phyloP scores from a whole-genome alignment of 2,113 vertebrate genomes.

The Oenanthe oenanthe region DNA sequence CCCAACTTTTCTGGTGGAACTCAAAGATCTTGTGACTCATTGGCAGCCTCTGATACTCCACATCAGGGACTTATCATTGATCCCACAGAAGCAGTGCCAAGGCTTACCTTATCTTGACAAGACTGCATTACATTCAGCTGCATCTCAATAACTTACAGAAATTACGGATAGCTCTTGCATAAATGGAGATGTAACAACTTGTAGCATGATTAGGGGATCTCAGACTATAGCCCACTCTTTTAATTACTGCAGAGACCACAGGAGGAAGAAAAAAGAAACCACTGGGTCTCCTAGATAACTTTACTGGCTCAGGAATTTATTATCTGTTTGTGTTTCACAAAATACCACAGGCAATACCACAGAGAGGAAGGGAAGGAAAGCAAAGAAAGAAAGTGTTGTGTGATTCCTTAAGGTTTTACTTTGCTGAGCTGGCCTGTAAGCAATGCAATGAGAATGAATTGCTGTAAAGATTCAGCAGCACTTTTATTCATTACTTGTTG shows the following conservation, averaged over 20 bases:
- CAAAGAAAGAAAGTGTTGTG: neutral
- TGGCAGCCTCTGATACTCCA: conserved; percentile 3
- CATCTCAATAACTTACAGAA: conserved; percentile 14
- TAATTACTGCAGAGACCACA: neutral
- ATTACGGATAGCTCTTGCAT: neutral
- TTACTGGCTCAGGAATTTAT: neutral
- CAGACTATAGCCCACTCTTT: neutral
- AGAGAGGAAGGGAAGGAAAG: neutral
- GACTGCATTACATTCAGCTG: neutral
- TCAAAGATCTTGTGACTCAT: conserved; percentile 20
- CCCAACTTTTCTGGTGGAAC: conserved; percentile 1
- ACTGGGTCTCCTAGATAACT: neutral
- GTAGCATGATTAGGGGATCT: neutral
- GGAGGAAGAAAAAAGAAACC: neutral
- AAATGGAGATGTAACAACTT: conserved; percentile 5
- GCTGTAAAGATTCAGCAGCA: neutral
- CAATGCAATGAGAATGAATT: neutral
- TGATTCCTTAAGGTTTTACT: neutral
- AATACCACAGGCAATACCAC: neutral
- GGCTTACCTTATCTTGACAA: conserved; percentile 41
- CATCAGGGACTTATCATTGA: neutral
- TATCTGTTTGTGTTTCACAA: neutral
- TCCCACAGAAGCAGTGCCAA: conserved; percentile 45
- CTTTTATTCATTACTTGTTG: neutral
- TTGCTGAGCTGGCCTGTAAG: neutral